Base-by-base conservation (phyloP, 2,888 invertebrate species). In the Erebia aethiops region DNA sequence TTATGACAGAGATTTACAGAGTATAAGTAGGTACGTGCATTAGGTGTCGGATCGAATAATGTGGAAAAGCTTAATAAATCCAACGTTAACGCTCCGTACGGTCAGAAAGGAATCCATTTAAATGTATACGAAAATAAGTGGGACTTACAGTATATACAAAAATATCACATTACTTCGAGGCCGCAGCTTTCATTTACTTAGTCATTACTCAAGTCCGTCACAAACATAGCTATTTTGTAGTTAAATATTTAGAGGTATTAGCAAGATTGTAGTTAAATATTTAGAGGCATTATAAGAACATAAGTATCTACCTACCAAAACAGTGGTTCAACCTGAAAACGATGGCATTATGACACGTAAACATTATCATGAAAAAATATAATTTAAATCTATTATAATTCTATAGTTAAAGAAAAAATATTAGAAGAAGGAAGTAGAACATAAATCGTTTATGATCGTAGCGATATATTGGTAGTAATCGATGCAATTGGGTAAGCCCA, bases 81-180 rank as follows among this genome's bases (percentile, higher is more conserved):
- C 87, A 87, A 88, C 86, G 84, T 84, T 83, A 86, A 87, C 86
- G 87, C 86, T 87, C 86, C 89, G 83, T 87, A 88, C 88, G 84
- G 87, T 89, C 87, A 83, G 81, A 91, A 92, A 91, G 85, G 84
- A 92, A 90, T 87, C 90, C 89, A 90, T 92, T 92, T 91, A 92
- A 92, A 93, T 91, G 91, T 93, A 86, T 92, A 92, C 87, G 93
- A 93, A 93, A 93, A 93, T 92, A 92, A 93, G 87, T 91, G 87
- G 89, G 91, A 91, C 93, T 93, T 92, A 93, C 91, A 92, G 90
- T 75, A 92, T 93, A 91, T 93, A 93, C 93, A 93, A 92, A 93
- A 92, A 93, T 93, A 93, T 93, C 93, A 93, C 93, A 93, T 91
- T 91, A 92, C 90, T 91, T 92, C 91, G 92, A 93, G 93, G 93